Conservation (phyloP, 2,797 vertebrate species). For the Sebastes matsubarae region DNA sequence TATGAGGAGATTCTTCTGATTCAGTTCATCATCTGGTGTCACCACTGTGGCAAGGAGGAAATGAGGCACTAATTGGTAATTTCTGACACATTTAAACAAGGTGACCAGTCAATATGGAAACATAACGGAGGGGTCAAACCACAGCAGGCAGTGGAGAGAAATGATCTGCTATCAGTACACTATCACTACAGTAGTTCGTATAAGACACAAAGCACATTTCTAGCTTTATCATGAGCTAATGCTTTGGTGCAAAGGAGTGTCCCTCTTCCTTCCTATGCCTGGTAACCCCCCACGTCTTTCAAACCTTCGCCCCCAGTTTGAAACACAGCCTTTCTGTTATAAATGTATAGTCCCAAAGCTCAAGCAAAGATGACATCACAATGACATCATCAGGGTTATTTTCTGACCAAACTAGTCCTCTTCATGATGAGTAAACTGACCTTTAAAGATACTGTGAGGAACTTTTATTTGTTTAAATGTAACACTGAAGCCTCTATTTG, state of each 20-base stretch:
- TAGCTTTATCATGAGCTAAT: background rate
- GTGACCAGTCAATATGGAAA: constrained; percentile 12
- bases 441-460: no score
- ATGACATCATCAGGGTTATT: no score
- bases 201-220: background rate
- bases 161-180: background rate
- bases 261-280: background rate
- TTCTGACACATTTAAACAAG: constrained; percentile 11
- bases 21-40: background rate
- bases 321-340: no score
- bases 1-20: background rate
- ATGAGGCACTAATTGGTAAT: constrained; percentile 2
- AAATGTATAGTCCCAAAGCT: no score
- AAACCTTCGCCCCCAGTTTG: no score
- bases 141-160: background rate
- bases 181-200: background rate
- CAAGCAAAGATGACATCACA: no score
- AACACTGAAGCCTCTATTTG: no score
- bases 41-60: background rate
- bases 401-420: no score
- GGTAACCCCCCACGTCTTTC: no score
- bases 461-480: no score
- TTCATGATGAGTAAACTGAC: no score
- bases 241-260: background rate
- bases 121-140: background rate